These are phyloP conservation scores for Xyliphius kryptos DNA, from an alignment of 2,113 vertebrate species.

Conservation along the genomic window DNA sequence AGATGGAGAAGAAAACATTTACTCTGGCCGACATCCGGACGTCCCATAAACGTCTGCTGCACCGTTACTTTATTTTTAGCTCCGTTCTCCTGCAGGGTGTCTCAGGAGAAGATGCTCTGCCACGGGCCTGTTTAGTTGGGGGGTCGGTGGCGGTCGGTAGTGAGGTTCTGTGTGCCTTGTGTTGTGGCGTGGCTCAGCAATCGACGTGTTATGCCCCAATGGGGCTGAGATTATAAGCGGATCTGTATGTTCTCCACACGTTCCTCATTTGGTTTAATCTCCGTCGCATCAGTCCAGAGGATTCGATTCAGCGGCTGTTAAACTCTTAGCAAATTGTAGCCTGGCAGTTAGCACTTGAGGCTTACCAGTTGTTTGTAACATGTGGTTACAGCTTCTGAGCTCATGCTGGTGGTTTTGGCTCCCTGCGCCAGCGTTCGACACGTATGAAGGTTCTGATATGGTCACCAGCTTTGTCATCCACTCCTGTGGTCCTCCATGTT, in stretches of 20 bases:
- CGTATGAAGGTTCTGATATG: no score
- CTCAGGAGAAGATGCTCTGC: background rate
- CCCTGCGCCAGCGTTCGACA: background rate
- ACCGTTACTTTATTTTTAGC: no score
- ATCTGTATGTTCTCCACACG: background rate
- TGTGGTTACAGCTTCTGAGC: slow-evolving; percentile 19
- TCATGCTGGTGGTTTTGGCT: slow-evolving; percentile 3
- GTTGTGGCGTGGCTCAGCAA: background rate
- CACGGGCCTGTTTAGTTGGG: background rate
- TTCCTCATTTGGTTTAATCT: slow-evolving; percentile 1
- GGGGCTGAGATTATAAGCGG: background rate
- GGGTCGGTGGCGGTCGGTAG: background rate
- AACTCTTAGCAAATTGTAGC: background rate
- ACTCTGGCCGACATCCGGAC: background rate
- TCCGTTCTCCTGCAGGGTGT: background rate
- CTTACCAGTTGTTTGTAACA: slow-evolving; percentile 20
- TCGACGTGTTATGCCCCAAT: background rate
- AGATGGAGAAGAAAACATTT: background rate
- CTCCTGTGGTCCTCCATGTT: no score
- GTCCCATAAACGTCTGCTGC: background rate
- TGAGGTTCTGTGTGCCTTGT: background rate
- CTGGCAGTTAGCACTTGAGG: background rate
- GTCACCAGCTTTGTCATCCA: no score
- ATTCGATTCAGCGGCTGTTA: background rate
- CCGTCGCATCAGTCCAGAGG: background rate